These are phyloP conservation scores for Drosophila pallidifrons DNA, from an alignment of 1,140 invertebrate genomes.

Conservation along the genomic window DNA sequence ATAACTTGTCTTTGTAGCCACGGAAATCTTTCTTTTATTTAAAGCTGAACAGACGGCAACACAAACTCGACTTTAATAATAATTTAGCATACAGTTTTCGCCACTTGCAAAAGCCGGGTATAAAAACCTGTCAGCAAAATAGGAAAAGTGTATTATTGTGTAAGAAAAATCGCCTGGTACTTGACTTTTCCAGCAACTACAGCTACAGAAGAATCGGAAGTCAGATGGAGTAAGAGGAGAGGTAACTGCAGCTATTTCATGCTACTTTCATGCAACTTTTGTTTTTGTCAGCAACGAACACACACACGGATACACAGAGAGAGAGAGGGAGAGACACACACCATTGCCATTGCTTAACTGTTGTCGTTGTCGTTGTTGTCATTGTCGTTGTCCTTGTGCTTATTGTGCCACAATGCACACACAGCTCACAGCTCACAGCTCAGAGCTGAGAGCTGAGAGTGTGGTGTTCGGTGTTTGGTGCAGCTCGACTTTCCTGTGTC, in stretches of 20 bases:
- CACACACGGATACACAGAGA: too few species aligned
- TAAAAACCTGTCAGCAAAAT: constrained; percentile 75
- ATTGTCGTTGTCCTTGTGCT: constrained; percentile 67
- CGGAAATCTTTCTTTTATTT: too few species aligned
- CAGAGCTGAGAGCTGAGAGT: constrained; percentile 23
- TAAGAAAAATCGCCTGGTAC: constrained; percentile 78
- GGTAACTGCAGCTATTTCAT: constrained; percentile 70
- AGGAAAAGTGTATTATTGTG: constrained; percentile 80
- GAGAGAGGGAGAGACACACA: constrained; percentile 5
- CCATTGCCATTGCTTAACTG: constrained; percentile 28
- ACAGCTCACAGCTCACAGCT: constrained; percentile 18
- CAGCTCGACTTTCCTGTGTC: constrained; percentile 69
- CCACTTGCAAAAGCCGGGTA: neutral
- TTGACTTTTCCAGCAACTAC: constrained; percentile 64
- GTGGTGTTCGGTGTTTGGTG: too few species aligned
- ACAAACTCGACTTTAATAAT: neutral
- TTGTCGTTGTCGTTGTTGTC: constrained; percentile 45
- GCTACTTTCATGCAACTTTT: constrained; percentile 77
- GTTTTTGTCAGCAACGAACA: constrained; percentile 66
- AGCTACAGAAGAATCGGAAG: neutral
- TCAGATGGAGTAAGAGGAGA: neutral
- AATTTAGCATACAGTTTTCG: neutral
- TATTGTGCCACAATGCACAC: constrained; percentile 61
- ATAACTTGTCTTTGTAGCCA: too few species aligned
- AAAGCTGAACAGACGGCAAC: neutral